These are phyloP conservation scores for Parasteatoda lunata DNA, from an alignment of 2,888 invertebrate species.

Conservation along the genomic window DNA sequence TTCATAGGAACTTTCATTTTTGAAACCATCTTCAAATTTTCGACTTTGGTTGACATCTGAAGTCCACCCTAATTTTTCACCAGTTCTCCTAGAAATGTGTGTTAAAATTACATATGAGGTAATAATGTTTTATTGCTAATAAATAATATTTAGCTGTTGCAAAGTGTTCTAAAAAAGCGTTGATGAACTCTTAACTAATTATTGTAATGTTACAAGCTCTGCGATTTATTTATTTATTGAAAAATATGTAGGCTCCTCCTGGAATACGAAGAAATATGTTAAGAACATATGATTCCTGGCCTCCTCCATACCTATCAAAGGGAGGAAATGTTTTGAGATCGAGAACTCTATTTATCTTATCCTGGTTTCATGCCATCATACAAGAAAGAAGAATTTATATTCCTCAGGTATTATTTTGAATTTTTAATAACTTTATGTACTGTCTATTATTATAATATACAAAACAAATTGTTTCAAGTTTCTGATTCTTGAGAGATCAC, in stretches of 20 bases:
- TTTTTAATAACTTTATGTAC: too few species aligned
- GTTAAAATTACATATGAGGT: conserved; percentile 85
- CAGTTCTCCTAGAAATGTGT: conserved; percentile 84
- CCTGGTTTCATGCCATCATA: conserved; percentile 91
- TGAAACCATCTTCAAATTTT: conserved; percentile 78
- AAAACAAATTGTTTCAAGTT: too few species aligned
- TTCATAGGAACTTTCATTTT: conserved; percentile 77
- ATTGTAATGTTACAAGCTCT: too few species aligned
- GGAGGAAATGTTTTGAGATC: conserved; percentile 70
- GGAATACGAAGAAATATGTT: conserved; percentile 88
- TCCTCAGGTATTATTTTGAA: conserved; percentile 78
- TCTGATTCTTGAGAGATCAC: too few species aligned
- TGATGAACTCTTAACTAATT: too few species aligned
- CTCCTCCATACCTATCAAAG: conserved; percentile 75
- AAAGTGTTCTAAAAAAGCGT: neutral
- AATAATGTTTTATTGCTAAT: conserved; percentile 9
- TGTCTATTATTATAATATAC: too few species aligned
- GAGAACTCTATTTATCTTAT: conserved; percentile 75
- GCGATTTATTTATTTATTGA: neutral
- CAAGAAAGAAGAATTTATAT: conserved; percentile 92
- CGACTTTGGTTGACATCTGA: conserved; percentile 91
- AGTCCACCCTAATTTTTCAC: conserved; percentile 84
- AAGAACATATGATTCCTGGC: conserved; percentile 84
- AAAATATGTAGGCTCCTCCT: conserved; percentile 80
- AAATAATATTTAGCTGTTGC: too few species aligned